Conservation (phyloP, 2,888 invertebrate genomes). For the Sclerodermus sp. region DNA sequence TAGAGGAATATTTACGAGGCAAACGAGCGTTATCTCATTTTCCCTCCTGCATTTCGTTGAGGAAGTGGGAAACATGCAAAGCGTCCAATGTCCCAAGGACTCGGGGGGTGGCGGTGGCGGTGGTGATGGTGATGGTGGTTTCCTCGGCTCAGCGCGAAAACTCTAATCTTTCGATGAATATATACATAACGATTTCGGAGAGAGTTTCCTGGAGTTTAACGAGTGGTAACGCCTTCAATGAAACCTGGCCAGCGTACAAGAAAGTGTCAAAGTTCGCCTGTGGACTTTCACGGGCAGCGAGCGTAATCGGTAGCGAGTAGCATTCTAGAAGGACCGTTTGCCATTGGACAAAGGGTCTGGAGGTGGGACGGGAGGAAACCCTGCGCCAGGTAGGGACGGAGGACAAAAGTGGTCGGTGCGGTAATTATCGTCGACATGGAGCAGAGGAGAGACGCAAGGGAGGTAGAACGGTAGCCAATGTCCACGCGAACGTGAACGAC, state of each 20-base stretch:
- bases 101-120: not conserved
- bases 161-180: too few species aligned
- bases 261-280: too few species aligned
- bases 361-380: slow-evolving; percentile 29
- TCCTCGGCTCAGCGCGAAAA: slow-evolving; percentile 7
- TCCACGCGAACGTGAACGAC: slow-evolving; percentile 27
- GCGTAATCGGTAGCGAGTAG: slow-evolving; percentile 10
- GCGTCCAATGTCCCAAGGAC: too few species aligned
- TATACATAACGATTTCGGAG: too few species aligned
- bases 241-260: too few species aligned
- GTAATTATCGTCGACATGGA: slow-evolving; percentile 49
- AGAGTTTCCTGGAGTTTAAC: too few species aligned
- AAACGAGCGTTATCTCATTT: slow-evolving; percentile 28
- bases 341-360: slow-evolving; percentile 31
- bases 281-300: not conserved
- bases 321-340: slow-evolving; percentile 29
- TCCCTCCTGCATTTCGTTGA: slow-evolving; percentile 12
- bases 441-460: slow-evolving; percentile 26
- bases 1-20: slow-evolving; percentile 27
- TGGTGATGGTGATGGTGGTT: too few species aligned
- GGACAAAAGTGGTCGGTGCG: slow-evolving; percentile 49
- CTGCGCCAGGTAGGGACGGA: slow-evolving; percentile 23
- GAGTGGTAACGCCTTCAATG: too few species aligned
- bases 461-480: slow-evolving; percentile 22
- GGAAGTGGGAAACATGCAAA: slow-evolving; percentile 9